Evolutionary conservation across 2,113 vertebrate genomes (phyloP).

Genomic region (Sminthopsis crassicaudata): DNA sequence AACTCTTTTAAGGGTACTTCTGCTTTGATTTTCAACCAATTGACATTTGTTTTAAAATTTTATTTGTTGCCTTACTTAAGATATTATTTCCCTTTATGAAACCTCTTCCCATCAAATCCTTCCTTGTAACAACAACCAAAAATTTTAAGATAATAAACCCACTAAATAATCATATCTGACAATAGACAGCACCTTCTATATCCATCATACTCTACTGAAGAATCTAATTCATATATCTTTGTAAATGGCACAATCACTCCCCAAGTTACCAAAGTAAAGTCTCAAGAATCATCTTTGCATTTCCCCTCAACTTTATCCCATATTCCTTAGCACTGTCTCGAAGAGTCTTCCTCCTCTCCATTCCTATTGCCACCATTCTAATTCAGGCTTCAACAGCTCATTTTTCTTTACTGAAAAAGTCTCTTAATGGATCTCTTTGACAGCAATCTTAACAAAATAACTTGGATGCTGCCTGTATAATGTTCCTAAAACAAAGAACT

Average conservation of each 20-base stretch:
- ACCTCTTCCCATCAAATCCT: background rate
- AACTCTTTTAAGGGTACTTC: too few species aligned
- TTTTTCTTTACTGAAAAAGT: background rate
- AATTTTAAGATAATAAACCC: background rate
- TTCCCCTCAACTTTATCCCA: too few species aligned
- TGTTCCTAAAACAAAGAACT: background rate
- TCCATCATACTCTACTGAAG: background rate
- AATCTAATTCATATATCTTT: background rate
- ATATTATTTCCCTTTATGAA: background rate
- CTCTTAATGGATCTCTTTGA: background rate
- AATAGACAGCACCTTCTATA: background rate
- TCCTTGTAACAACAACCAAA: background rate
- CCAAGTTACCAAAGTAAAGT: background rate
- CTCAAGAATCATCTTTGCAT: background rate
- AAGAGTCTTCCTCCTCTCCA: too few species aligned
- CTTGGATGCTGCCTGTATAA: background rate
- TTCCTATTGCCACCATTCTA: background rate
- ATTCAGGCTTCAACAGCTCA: background rate
- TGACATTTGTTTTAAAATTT: background rate
- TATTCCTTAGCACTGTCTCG: too few species aligned
- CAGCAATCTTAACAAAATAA: background rate
- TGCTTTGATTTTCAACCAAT: too few species aligned
- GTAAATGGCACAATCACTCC: background rate
- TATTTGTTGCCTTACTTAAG: background rate
- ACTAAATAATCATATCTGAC: background rate